Percentiles rank a stretch among this genome's conserved stretches.
Conservation (phyloP, 2,888 invertebrate species). For the Andrena fulva region DNA sequence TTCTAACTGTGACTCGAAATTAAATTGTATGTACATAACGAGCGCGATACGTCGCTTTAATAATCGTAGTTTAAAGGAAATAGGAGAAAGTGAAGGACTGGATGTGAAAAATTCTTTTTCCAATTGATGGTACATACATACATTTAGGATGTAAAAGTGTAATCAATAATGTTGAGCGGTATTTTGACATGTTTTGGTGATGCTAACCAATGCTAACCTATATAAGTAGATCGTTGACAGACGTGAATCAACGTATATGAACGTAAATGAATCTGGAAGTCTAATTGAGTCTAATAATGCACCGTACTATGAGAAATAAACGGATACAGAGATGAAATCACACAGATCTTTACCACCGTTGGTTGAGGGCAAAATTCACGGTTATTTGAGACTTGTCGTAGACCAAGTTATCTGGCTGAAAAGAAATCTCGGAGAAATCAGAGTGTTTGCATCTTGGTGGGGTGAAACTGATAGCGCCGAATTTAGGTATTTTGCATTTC, state of each 20-base stretch:
- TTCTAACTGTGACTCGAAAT: conserved; percentile 17
- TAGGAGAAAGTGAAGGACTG: conserved; percentile 5
- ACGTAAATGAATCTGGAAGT: conserved; percentile 36
- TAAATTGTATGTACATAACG: neutral
- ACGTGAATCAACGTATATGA: conserved; percentile 37
- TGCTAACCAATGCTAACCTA: neutral
- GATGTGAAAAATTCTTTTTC: conserved; percentile 1
- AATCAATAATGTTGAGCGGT: neutral
- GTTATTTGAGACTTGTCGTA: conserved; percentile 79
- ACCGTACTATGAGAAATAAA: conserved; percentile 60
- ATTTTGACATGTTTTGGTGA: neutral
- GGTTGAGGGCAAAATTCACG: conserved; percentile 82
- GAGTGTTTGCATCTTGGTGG: conserved; percentile 82
- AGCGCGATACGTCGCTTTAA: conserved; percentile 8
- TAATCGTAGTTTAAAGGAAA: neutral
- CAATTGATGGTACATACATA: neutral
- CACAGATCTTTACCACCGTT: conserved; percentile 81
- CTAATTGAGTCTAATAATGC: conserved; percentile 49
- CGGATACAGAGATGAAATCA: conserved; percentile 75
- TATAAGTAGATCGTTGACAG: neutral
- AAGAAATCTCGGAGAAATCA: conserved; percentile 77
- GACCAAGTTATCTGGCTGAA: conserved; percentile 81
- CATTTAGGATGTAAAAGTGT: neutral
- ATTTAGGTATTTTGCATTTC: conserved; percentile 76
- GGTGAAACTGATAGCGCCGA: conserved; percentile 80